Base-by-base conservation (phyloP, 92 coral and sea anemone species). In the Galaxea fascicularis region DNA sequence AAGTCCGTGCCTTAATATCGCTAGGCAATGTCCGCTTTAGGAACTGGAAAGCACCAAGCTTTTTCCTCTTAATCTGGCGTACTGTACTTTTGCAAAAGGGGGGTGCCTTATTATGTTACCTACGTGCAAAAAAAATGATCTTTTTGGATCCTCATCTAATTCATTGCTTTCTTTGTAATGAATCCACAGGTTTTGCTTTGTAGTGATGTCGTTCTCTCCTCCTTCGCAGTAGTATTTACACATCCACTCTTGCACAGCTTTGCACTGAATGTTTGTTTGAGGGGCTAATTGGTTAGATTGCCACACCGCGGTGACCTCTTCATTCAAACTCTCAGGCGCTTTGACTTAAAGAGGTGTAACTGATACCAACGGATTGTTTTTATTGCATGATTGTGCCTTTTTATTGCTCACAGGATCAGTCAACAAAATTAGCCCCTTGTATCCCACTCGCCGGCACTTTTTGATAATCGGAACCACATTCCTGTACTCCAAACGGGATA, bases 161-260 rank as follows among this genome's bases (percentile, higher is more conserved):
- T 39, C 28, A 8, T 41, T 41, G 53, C 11, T 17, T 44, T 70
- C 56, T 18, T 70, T 39, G 16, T 1, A 66, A 29, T 66, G 45
- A 11, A 28, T 7, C 71, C 71, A 31, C 6, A 66, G 16, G 10
- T 66, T n/a, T 12, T 28, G 17, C 71, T 31, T 66, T 0, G 46
- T 3, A 4, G 17, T 28, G n/a, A 31, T 8, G 18, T 66, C 71
- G 21, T 13, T 22, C 1, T 31, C 22, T n/a, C 21, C 45, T 65
- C 71, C 71, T 18, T 28, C 49, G 41, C 70, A 65, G 4, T 65
- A 65, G 70, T 26, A 13, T 26, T 26, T 65, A 8, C 14, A 0
- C 70, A 65, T 65, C 70, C 70, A 65, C 18, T 65, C 39, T 65
- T 65, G 41, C 17, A 65, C 70, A 1, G 39, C 14, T 65, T 65